Evolutionary conservation across 2,113 vertebrate species (phyloP), one percentile per base, ranked within the genome.

Genomic region (Prunella fulvescens): DNA sequence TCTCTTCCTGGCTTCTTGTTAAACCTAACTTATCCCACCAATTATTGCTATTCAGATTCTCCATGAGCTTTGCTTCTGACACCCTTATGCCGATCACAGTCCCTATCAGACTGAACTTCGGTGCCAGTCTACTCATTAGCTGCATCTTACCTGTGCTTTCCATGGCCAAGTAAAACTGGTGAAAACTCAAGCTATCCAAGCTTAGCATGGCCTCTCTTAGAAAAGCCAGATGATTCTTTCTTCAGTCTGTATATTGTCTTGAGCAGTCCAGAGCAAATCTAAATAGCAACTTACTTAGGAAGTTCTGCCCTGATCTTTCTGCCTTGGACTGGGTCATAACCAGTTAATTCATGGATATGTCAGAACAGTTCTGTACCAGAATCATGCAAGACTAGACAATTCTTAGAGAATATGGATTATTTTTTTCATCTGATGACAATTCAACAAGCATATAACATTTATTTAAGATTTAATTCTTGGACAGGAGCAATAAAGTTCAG

Each of bases 11-110:
- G 3, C 20, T 70, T 84, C 33, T 57, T 70, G 6, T 45, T 58
- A 62, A n/a, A 66, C 48, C 10, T 31, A 37, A 53, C 4, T 28
- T 39, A 35, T 3, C 2, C 19, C 22, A 48, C 16, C 6, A 67
- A 11, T 7, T 73, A 7, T 5, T 73, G 20, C 11, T 73, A 39
- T 39, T 54, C 18, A 64, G 51, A 82, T 64, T 64, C 22, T 9
- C 8, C 15, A 26, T 20, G 14, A 58, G 7, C n/a, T 62, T 87
- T 91, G 9, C 8, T 50, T 15, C 22, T 45, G n/a, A 39, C 26
- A 42, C 2, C 2, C 0, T 25, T 72, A 6, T 42, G 37, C 6
- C 3, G 6, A 31, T 42, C 11, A 9, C 31, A 39, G 23, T 25
- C 28, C 15, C 47, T 44, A 60, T 17, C 16, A 40, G 28, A n/a